These are phyloP conservation scores for Paragorgia papillata DNA, from an alignment of 92 coral and sea anemone species.

Conservation along the genomic window DNA sequence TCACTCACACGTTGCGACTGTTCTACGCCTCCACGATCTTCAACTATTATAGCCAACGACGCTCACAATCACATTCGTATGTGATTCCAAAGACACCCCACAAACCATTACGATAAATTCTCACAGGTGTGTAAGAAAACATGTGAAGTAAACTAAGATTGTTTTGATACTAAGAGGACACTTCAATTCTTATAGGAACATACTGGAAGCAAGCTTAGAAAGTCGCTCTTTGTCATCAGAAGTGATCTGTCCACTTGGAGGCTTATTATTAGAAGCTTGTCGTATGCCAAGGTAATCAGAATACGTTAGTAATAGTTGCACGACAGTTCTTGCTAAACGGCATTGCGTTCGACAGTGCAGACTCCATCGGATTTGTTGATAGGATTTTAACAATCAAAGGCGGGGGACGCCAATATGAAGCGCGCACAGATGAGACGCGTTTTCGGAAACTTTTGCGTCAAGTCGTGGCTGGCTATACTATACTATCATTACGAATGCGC, in stretches of 20 bases:
- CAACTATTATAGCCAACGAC: too few relatives aligned
- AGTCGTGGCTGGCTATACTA: too few relatives aligned
- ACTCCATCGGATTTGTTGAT: constrained; percentile 25
- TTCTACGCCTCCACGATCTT: not conserved
- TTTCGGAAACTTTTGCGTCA: constrained; percentile 1
- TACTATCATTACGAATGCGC: constrained; percentile 11
- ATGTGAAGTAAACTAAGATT: not conserved
- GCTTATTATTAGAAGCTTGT: too few relatives aligned
- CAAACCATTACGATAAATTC: not conserved
- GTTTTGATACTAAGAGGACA: not conserved
- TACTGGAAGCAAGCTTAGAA: not conserved
- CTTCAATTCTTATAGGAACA: too few relatives aligned
- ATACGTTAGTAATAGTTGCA: not conserved
- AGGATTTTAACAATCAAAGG: constrained; percentile 32
- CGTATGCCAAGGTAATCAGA: not conserved
- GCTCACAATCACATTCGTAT: too few relatives aligned
- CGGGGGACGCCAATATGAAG: constrained; percentile 23
- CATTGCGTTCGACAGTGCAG: constrained; percentile 6
- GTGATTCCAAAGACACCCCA: too few relatives aligned
- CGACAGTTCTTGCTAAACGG: constrained; percentile 2
- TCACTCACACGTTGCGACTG: not conserved
- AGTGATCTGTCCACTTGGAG: too few relatives aligned
- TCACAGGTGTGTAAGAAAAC: constrained; percentile 29
- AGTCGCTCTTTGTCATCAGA: not conserved
- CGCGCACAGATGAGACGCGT: constrained; percentile 29